Percentiles rank a stretch among this genome's conserved stretches.
Evolutionary conservation across 2,797 vertebrate genomes (phyloP).

Genomic region (Buceros bicornis): DNA sequence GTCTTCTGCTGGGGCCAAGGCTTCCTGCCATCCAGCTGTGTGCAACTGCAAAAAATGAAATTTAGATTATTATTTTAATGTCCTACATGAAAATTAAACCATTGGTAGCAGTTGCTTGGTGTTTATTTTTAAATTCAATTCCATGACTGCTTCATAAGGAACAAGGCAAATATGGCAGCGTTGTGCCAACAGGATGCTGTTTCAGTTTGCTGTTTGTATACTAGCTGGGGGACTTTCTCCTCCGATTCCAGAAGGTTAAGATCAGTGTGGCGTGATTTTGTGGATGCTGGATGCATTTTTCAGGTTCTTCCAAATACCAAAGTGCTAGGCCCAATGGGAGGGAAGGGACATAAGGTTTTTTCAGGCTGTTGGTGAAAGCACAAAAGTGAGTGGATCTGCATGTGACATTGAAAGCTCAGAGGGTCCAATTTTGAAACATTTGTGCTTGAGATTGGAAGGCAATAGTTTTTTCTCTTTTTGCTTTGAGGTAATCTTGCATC

Average conservation of each 20-base stretch:
- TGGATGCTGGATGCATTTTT: neutral
- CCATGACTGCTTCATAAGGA: rapidly evolving
- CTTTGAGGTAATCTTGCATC: neutral
- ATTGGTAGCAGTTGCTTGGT: neutral
- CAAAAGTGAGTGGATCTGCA: neutral
- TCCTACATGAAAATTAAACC: neutral
- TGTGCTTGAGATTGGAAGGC: neutral
- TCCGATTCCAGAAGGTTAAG: neutral
- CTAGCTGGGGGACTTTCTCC: neutral
- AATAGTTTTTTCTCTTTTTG: neutral
- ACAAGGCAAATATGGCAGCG: neutral
- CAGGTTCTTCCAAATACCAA: neutral
- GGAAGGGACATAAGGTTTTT: neutral
- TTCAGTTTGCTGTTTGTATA: neutral
- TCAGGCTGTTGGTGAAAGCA: neutral
- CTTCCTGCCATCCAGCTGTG: neutral
- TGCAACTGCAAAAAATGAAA: neutral
- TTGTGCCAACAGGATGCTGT: neutral
- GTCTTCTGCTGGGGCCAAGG: neutral
- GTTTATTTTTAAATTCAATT: neutral
- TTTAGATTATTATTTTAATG: neutral
- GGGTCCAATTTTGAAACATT: neutral
- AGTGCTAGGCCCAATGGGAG: neutral
- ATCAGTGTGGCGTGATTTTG: neutral
- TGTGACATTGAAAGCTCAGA: neutral